Base-by-base conservation (phyloP, 2,113 vertebrate species). In the Planiliza haematocheilus region DNA sequence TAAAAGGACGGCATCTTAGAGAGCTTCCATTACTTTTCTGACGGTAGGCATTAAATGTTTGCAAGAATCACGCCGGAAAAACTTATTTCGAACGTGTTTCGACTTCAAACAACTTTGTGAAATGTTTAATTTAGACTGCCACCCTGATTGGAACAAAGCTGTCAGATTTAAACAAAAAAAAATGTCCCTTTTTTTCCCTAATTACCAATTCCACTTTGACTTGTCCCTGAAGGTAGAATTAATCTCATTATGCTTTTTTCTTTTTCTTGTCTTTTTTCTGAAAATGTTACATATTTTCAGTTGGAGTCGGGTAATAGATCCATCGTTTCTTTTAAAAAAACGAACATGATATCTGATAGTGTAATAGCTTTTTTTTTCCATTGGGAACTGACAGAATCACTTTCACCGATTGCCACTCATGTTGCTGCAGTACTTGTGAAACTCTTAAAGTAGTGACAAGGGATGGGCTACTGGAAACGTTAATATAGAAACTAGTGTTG, bases 161-260 rank as follows among this genome's bases (percentile, higher is more conserved):
- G 3, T 53, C 21, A 71, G 38, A 41, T 42, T 63, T 61, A 21
- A 69, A 57, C 34, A 37, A n/a, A 18, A 10, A 58, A 30, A 30
- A 3, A 30, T 30, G 24, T 30, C 24, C 24, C 24, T 43, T 20
- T 17, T 30, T 51, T n/a, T 30, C 10, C 9, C 38, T 51, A 58
- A 74, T 65, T 79, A 41, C 20, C 20, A 50, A 8, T 38, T 77
- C 14, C 4, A 55, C 17, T 61, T 45, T 43, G 51, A 41, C 20
- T 65, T 11, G 8, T 53, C 56, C 55, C 20, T n/a, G 6, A 20
- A 60, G 53, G 9, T 37, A 42, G 0, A 17, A 51, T 52, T 72
- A 38, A 52, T 55, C 53, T 74, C 38, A 83, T 83, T 69, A 68
- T 50, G 10, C 67, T 66, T 5, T 66, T 17, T 34, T 36, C 73